Base-by-base conservation (phyloP, 2,113 vertebrate species). In the Chelonoidis abingdonii region DNA sequence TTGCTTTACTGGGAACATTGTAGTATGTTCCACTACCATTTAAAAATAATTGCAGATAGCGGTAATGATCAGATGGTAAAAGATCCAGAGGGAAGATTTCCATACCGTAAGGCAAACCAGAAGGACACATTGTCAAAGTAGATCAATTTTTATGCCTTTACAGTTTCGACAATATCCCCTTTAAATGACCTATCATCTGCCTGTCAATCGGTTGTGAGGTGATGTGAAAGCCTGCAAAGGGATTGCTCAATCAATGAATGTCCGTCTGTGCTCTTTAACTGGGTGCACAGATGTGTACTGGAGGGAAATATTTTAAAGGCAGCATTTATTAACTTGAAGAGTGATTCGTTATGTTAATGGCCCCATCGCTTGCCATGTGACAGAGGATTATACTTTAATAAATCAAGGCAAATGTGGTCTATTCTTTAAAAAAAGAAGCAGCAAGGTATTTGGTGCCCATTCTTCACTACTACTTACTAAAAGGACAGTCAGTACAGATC, bases 281-380 rank as follows among this genome's bases (percentile, higher is more conserved):
- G 9, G 44, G 49, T 47, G 80, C 38, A 12, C 59, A 80, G n/a
- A 62, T 88, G 93, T 38, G 88, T 29, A 24, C 21, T 75, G 62
- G 54, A 94, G 29, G 41, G 25, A 85, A 95, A 38, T 89, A 75
- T n/a, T 79, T 95, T 95, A 95, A 95, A 88, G 41, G 90, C 35
- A 80, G 4, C 75, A 87, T 94, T 97, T 95, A 89, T 97, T 96
- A 97, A 89, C 83, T 89, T 87, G 47, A 88, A 57, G 29, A 86
- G 12, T 21, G 1, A 86, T 93, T 21, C 88, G 12, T 87, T 91
- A 90, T 81, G 54, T 86, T 96, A 95, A 96, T 93, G 76, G 83
- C 35, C 86, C 69, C 82, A 92, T 25, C 94, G 86, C 65, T 96
- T 62, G 10, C 49, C 78, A 49, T 35, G 17, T 27, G 81, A 88